phyloP scores from a whole-genome alignment of 2,113 vertebrate genomes.

The Manacus vitellinus region DNA sequence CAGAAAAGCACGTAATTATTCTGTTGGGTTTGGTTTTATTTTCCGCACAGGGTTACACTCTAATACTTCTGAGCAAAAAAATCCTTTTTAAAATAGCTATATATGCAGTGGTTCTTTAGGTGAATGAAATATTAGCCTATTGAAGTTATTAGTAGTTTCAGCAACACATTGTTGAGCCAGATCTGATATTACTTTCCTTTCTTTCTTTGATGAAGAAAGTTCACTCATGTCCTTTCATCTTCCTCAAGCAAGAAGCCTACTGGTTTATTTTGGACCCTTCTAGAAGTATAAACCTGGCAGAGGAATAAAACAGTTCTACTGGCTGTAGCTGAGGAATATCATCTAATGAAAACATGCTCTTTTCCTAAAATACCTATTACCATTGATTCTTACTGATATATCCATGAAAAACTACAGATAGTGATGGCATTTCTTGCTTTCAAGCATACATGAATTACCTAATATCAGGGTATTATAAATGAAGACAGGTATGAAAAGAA shows the following conservation, averaged over 20 bases:
- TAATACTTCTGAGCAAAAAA: neutral
- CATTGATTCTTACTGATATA: neutral
- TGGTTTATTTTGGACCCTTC: neutral
- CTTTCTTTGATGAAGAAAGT: neutral
- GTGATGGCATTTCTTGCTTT: neutral
- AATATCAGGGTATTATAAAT: neutral
- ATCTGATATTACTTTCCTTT: neutral
- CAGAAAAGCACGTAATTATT: accelerated
- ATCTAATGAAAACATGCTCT: neutral
- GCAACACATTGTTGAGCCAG: neutral
- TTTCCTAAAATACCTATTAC: neutral
- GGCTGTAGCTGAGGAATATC: neutral
- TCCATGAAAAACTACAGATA: neutral
- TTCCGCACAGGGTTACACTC: neutral
- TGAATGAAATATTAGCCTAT: neutral
- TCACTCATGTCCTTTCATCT: neutral
- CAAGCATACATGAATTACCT: neutral
- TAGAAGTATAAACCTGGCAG: neutral
- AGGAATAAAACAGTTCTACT: neutral
- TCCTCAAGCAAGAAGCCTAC: neutral
- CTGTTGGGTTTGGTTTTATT: neutral
- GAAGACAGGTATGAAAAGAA: neutral
- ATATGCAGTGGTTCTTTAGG: neutral
- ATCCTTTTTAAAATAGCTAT: neutral
- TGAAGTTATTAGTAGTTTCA: neutral